Evolutionary conservation across 2,113 vertebrate species (phyloP).

Genomic region (Aspidoscelis tigris): DNA sequence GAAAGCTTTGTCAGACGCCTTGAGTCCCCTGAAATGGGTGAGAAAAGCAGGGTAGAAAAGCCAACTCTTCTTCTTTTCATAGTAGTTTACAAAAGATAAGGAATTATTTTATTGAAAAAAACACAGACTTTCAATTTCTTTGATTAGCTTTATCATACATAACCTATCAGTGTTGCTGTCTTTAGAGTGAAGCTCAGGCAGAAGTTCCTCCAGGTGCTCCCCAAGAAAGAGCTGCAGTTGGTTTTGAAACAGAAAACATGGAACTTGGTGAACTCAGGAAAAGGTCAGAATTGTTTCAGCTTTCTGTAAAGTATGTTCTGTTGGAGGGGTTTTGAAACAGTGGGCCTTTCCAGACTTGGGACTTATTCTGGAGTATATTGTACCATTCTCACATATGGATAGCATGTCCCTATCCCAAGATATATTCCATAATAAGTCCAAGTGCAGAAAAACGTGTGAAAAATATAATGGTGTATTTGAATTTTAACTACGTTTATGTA

Average conservation of each 20-base stretch:
- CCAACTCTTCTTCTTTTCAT: too few species aligned
- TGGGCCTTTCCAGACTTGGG: slow-evolving; percentile 1
- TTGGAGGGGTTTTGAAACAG: slow-evolving; percentile 15
- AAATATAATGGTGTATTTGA: not conserved
- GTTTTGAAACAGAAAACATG: slow-evolving; percentile 68
- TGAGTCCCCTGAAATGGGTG: too few species aligned
- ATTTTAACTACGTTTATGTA: not conserved
- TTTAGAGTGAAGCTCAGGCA: slow-evolving; percentile 73
- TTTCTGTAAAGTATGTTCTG: slow-evolving; percentile 45
- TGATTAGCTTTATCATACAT: not conserved
- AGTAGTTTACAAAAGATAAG: too few species aligned
- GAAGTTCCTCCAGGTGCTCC: slow-evolving; percentile 89
- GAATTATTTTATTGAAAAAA: not conserved
- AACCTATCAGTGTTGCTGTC: slow-evolving; percentile 26
- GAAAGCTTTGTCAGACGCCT: too few species aligned
- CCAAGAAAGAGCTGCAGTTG: slow-evolving; percentile 78
- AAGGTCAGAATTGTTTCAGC: slow-evolving; percentile 75
- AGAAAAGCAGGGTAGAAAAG: too few species aligned
- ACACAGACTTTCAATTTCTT: not conserved
- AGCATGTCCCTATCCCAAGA: too few species aligned
- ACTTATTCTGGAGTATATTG: not conserved
- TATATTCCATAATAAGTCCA: too few species aligned
- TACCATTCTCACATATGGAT: too few species aligned
- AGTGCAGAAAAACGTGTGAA: not conserved
- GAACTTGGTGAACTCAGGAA: slow-evolving; percentile 79